These are phyloP conservation scores for Drosophila emarginata DNA, from an alignment of 2,888 invertebrate genomes.

Conservation along the genomic window DNA sequence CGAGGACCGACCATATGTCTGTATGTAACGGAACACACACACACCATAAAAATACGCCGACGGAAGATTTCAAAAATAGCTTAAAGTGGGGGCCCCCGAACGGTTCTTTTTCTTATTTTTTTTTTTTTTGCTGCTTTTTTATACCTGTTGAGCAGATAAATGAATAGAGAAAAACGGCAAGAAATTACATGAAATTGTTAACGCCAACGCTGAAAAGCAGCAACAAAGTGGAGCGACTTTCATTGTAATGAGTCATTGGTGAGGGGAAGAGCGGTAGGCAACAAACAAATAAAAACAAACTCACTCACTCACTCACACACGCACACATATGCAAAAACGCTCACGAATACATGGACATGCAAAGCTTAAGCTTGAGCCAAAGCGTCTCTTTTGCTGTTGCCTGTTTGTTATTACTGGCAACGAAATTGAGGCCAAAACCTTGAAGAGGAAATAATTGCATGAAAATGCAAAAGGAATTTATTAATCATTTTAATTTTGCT, in stretches of 20 bases:
- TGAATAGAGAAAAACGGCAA: slow-evolving; percentile 46
- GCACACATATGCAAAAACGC: slow-evolving; percentile 1
- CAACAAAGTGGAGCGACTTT: slow-evolving; percentile 39
- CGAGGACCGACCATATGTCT: slow-evolving; percentile 17
- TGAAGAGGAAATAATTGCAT: slow-evolving; percentile 8
- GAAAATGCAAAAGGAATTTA: slow-evolving; percentile 5
- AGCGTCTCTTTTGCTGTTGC: slow-evolving; percentile 32
- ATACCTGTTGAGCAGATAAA: slow-evolving; percentile 71
- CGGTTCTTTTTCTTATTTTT: slow-evolving; percentile 30
- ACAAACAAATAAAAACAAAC: slow-evolving; percentile 33
- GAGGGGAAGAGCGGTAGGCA: background rate
- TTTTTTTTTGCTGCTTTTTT: slow-evolving; percentile 23
- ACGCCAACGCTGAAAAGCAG: slow-evolving; percentile 25
- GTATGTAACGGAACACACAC: slow-evolving; percentile 41
- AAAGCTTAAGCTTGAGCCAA: slow-evolving; percentile 37
- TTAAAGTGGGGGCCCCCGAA: slow-evolving; percentile 26
- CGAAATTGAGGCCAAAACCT: slow-evolving; percentile 58
- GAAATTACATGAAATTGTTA: slow-evolving; percentile 20
- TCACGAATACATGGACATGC: background rate
- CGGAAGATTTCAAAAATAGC: slow-evolving; percentile 65
- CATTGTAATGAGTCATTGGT: slow-evolving; percentile 47
- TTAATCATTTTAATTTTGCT: slow-evolving; percentile 1
- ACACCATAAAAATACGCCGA: slow-evolving; percentile 33
- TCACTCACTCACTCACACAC: slow-evolving; percentile 13
- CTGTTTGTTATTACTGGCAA: slow-evolving; percentile 24